Conservation (phyloP, 2,888 invertebrate species). For the Acanthacorydalis orientalis region DNA sequence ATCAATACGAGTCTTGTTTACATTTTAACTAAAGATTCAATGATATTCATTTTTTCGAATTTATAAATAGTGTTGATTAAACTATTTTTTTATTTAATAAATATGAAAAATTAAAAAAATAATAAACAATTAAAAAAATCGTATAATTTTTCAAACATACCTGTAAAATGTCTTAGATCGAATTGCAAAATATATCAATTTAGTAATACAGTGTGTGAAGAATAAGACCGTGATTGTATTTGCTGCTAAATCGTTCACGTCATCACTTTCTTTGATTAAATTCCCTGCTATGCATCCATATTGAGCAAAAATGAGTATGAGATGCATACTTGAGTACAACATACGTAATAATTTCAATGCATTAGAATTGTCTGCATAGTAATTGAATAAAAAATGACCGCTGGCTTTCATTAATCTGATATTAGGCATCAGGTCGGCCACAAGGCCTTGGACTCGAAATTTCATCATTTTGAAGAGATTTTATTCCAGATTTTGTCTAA, state of each 20-base stretch:
- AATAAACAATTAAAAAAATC: too few species aligned
- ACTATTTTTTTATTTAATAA: neutral
- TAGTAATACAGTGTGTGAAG: constrained; percentile 61
- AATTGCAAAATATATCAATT: constrained; percentile 53
- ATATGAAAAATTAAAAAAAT: too few species aligned
- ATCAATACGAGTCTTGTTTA: neutral
- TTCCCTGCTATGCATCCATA: constrained; percentile 47
- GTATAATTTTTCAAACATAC: constrained; percentile 22
- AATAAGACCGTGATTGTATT: constrained; percentile 71
- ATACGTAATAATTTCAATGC: constrained; percentile 35
- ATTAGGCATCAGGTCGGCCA: constrained; percentile 71
- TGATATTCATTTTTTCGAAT: neutral
- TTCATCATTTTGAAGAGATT: constrained; percentile 29
- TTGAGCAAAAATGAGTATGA: constrained; percentile 43
- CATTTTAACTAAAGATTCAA: too few species aligned
- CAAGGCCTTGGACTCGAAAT: constrained; percentile 47
- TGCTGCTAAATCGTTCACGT: constrained; percentile 53
- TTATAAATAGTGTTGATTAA: neutral
- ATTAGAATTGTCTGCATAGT: constrained; percentile 40
- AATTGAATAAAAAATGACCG: constrained; percentile 68
- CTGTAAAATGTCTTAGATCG: constrained; percentile 59
- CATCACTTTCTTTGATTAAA: constrained; percentile 51
- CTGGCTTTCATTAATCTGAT: constrained; percentile 59
- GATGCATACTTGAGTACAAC: constrained; percentile 39
- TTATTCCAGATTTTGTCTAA: too few species aligned